Base-by-base conservation (phyloP, 2,888 invertebrate species). In the Idaea biselata region DNA sequence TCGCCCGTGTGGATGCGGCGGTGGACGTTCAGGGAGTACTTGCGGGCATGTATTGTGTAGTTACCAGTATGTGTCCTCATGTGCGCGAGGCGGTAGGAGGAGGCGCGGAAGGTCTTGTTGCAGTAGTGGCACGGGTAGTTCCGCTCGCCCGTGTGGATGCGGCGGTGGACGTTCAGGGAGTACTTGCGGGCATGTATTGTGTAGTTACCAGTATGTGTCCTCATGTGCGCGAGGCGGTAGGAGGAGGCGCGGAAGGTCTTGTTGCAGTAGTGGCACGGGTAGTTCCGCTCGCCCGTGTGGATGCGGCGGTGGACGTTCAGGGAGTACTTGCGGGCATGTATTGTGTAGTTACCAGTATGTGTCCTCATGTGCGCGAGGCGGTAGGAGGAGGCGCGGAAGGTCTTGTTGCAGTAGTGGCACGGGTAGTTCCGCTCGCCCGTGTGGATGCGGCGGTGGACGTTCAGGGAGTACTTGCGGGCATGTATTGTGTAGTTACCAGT, bases 121-220 rank as follows among this genome's bases (percentile, higher is more conserved):
- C 97, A 98, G 82, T 94, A 96, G 71, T 97, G 96, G 81, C 97
- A 98, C 73, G 95, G 95, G 86, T 97, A 97, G 88, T 97, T 97
- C 61, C 95, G 93, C 81, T 98, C 97, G 11, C 97, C 96, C 0
- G 97, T 97, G 84, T 97, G 97, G 59, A 97, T 97, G 61, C 97
- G 93, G 0, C 97, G 93, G 82, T 97, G 97, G 0, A 98, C 95
- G 60, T 96, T 97, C 59, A 97, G 86, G 0, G 97, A 97, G 83
- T 97, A 98, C 75, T 97, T 96, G 58, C 97, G 93, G 0, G 97
- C 97, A 87, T 25, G 25, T 25, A 25, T 25, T 25, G 25, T 25
- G 25, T 25, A 25, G 25, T 25, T 25, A 25, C 25, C 25, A 25
- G 25, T 25, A 25, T 25, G 25, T 17, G n/a, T n/a, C n/a, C n/a